phyloP scores from a whole-genome alignment of 2,888 invertebrate genomes.

The Spialia ferax region DNA sequence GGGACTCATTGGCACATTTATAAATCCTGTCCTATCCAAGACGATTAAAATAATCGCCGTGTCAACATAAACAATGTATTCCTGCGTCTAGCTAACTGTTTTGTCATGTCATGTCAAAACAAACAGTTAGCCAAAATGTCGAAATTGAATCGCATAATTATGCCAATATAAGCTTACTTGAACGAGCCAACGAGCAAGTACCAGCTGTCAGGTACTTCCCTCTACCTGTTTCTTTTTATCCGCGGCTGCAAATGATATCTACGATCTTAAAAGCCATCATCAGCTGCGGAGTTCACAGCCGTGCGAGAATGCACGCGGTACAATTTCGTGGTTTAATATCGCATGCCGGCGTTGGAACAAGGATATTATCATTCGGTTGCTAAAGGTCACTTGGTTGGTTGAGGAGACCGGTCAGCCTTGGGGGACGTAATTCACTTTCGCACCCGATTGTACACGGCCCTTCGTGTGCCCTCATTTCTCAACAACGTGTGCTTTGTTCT shows the following conservation, averaged over 20 bases:
- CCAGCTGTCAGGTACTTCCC: background rate
- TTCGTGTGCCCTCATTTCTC: slow-evolving; percentile 81
- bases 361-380: slow-evolving; percentile 79
- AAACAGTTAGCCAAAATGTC: no score
- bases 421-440: slow-evolving; percentile 81
- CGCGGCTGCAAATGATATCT: background rate
- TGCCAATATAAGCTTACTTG: no score
- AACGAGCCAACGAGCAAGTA: no score
- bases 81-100: no score
- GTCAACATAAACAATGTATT: no score
- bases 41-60: no score
- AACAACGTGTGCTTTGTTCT: slow-evolving; percentile 71
- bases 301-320: slow-evolving; percentile 39
- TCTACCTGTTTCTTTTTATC: background rate
- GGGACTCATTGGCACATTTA: no score
- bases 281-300: slow-evolving; percentile 18
- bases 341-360: slow-evolving; percentile 72
- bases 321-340: slow-evolving; percentile 67
- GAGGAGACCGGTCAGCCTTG: slow-evolving; percentile 85
- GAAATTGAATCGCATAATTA: background rate
- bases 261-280: slow-evolving; percentile 17
- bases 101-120: no score
- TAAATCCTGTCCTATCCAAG: no score
- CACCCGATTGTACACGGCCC: slow-evolving; percentile 73
- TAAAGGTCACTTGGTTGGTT: slow-evolving; percentile 83